These are phyloP conservation scores for Pheosia tremula DNA, from an alignment of 2,888 invertebrate species.

Conservation along the genomic window DNA sequence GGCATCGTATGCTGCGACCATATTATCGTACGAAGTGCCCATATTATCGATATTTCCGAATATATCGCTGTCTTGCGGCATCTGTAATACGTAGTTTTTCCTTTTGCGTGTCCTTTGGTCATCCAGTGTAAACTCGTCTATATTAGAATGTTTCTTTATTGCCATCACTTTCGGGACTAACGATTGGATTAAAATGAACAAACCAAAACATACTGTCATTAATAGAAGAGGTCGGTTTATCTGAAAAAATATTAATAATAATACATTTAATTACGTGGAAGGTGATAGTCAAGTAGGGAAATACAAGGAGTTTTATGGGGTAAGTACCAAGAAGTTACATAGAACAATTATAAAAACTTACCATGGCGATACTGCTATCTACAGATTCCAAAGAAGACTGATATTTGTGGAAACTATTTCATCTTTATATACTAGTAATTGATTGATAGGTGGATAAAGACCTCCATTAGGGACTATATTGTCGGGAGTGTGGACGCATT, in stretches of 20 bases:
- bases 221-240: constrained; percentile 47
- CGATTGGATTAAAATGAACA: constrained; percentile 55
- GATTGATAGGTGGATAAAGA: constrained; percentile 64
- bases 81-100: constrained; percentile 64
- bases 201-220: constrained; percentile 52
- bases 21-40: constrained; percentile 52
- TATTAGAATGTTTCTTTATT: constrained; percentile 50
- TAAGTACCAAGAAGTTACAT: not conserved
- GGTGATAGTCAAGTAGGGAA: too few relatives aligned
- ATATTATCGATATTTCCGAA: constrained; percentile 51
- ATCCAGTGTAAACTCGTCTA: constrained; percentile 61
- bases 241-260: constrained; percentile 46
- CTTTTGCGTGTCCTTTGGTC: constrained; percentile 62
- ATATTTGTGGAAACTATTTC: constrained; percentile 32
- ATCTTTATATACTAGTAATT: constrained; percentile 64
- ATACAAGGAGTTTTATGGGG: too few relatives aligned
- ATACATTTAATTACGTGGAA: too few relatives aligned
- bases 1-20: constrained; percentile 42
- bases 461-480: constrained; percentile 62
- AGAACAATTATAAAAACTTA: constrained; percentile 43
- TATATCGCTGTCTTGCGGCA: constrained; percentile 52
- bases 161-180: constrained; percentile 58
- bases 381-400: constrained; percentile 40
- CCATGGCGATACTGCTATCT: constrained; percentile 54
- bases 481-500: constrained; percentile 23